A percentile compares a stretch with the other conserved stretches of the same genome.
These are phyloP conservation scores for Coptodon rendalli DNA, from an alignment of 2,113 vertebrate genomes.

Conservation along the genomic window DNA sequence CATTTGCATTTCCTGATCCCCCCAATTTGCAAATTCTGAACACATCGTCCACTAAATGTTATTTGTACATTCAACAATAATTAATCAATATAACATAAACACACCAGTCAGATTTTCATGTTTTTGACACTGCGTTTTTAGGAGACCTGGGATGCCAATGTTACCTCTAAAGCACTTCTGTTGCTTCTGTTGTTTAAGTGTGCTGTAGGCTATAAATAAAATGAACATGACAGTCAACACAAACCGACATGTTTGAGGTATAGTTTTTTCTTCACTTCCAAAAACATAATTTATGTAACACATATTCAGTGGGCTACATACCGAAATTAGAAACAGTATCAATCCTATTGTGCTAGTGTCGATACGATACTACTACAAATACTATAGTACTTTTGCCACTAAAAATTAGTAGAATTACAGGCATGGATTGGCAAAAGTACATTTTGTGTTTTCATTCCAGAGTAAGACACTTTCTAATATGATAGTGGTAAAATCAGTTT, in stretches of 20 bases:
- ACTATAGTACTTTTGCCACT: not conserved
- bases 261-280: not conserved
- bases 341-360: not conserved
- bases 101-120: not conserved
- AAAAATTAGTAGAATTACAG: not conserved
- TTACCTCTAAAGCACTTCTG: not conserved
- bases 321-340: not conserved
- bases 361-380: not conserved
- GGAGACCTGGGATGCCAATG: not conserved
- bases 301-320: not conserved
- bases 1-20: not conserved
- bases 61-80: not conserved
- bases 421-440: not conserved
- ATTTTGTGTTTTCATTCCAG: not conserved
- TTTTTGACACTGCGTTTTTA: not conserved
- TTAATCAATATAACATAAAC: not conserved
- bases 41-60: not conserved
- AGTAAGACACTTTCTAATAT: not conserved
- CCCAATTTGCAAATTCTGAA: not conserved
- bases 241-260: not conserved
- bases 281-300: not conserved
- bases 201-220: not conserved
- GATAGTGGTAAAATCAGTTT: not conserved
- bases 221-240: not conserved
- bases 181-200: not conserved